Conservation (phyloP, 2,888 invertebrate species). For the Eristalis intricaria region DNA sequence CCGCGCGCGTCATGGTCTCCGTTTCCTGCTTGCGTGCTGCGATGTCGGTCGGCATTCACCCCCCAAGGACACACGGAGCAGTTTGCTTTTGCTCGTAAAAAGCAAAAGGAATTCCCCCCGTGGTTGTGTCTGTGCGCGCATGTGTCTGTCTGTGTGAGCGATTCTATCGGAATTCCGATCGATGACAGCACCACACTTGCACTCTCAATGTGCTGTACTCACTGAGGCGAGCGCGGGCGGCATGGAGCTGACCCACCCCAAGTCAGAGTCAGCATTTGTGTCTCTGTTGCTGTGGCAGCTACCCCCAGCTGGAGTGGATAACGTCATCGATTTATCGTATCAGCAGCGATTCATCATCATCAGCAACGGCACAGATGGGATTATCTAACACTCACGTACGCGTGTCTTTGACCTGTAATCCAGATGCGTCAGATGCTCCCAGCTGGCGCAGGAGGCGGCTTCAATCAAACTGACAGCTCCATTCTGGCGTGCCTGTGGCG, state of each 20-base stretch:
- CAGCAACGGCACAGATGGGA: neutral
- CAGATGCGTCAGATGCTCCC: constrained; percentile 15
- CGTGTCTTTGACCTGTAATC: constrained; percentile 39
- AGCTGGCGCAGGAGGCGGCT: constrained; percentile 4
- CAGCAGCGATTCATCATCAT: constrained; percentile 13
- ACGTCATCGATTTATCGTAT: constrained; percentile 55
- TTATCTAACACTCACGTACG: constrained; percentile 15
- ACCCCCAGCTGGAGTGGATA: neutral
- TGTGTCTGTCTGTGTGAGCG: neutral
- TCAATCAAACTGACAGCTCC: neutral
- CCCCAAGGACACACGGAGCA: constrained; percentile 44
- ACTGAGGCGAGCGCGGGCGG: constrained; percentile 8
- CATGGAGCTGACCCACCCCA: constrained; percentile 48
- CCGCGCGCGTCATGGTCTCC: neutral
- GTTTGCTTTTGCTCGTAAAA: constrained; percentile 5
- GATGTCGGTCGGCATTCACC: constrained; percentile 43
- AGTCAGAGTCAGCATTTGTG: no score
- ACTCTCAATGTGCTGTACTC: neutral
- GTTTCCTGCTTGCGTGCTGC: constrained; percentile 41
- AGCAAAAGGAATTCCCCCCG: constrained; percentile 22
- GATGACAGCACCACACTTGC: constrained; percentile 39
- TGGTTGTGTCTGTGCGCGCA: neutral
- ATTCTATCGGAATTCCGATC: constrained; percentile 18
- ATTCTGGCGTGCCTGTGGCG: neutral
- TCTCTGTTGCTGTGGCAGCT: neutral